A percentile compares a stretch with the other conserved stretches of the same genome.
Conservation (phyloP, 2,888 invertebrate genomes). For the Cosmorhoe ocellata region DNA sequence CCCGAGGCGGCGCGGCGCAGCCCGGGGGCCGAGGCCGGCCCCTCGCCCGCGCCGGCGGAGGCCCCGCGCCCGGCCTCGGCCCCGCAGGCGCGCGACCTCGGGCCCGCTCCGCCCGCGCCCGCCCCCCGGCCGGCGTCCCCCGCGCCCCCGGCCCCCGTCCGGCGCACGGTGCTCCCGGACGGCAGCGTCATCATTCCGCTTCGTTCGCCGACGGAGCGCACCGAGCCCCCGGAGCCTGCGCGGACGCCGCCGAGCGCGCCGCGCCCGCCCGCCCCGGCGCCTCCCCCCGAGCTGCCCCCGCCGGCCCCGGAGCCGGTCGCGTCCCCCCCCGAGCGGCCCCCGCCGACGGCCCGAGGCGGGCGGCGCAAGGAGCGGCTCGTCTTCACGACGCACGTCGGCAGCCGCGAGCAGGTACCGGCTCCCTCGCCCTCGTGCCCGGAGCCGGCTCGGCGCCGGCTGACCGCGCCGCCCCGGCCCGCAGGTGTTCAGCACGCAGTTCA, state of each 20-base stretch:
- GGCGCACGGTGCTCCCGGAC: constrained; percentile 75
- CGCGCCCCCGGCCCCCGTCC: constrained; percentile 68
- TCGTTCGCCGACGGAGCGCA: constrained; percentile 71
- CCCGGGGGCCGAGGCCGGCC: constrained; percentile 29
- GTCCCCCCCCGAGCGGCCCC: constrained; percentile 12
- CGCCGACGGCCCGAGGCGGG: constrained; percentile 36
- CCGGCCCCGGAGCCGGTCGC: constrained; percentile 7
- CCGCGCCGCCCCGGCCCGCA: too few species aligned
- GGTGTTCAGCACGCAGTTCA: constrained; percentile 85
- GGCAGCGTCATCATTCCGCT: constrained; percentile 83
- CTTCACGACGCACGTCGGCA: constrained; percentile 86
- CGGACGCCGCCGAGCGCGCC: too few species aligned
- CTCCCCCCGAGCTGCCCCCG: constrained; percentile 6
- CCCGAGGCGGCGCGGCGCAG: constrained; percentile 32
- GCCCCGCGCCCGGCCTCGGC: background rate
- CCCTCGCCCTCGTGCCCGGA: too few species aligned
- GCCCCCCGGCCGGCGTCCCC: constrained; percentile 64
- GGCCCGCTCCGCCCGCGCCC: constrained; percentile 46
- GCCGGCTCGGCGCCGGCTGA: too few species aligned
- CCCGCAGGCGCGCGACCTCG: constrained; percentile 32
- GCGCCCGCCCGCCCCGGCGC: constrained; percentile 1
- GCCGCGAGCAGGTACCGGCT: constrained; percentile 83
- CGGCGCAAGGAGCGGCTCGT: constrained; percentile 75
- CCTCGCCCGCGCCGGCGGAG: background rate
- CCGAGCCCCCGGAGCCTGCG: constrained; percentile 37